Percentiles rank a stretch among this genome's conserved stretches.
phyloP scores from a whole-genome alignment of 2,113 vertebrate genomes.

The Pavo muticus region DNA sequence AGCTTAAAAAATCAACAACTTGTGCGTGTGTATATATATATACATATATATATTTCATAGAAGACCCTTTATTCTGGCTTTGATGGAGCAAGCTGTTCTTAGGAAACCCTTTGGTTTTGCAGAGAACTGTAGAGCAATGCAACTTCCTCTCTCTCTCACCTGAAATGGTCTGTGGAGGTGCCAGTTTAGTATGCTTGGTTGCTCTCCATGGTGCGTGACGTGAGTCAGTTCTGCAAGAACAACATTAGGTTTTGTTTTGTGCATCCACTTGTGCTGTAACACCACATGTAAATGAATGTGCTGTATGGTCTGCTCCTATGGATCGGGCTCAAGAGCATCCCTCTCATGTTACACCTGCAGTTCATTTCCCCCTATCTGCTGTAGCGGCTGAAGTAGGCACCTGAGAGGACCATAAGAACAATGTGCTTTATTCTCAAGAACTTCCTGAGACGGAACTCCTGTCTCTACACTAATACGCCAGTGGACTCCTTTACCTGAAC shows the following conservation, averaged over 20 bases:
- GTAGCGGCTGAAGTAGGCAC: neutral
- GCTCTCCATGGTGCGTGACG: neutral
- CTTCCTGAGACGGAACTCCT: neutral
- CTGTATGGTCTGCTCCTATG: neutral
- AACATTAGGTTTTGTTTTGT: neutral
- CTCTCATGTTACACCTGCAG: neutral
- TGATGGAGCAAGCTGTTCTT: neutral
- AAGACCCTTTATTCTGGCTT: neutral
- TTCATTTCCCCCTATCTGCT: neutral
- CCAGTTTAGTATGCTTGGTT: neutral
- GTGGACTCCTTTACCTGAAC: neutral
- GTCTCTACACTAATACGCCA: neutral
- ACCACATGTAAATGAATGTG: neutral
- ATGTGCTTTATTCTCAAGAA: neutral
- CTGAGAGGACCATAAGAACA: neutral
- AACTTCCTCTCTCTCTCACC: neutral
- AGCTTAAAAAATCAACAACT: neutral
- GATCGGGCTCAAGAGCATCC: neutral
- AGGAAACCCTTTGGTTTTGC: neutral
- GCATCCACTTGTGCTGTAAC: neutral
- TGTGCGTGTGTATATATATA: neutral
- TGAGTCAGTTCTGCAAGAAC: neutral
- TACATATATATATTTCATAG: neutral
- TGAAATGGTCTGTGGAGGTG: neutral
- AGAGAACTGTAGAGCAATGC: neutral